These are phyloP conservation scores for Opisthocomus hoazin DNA, from an alignment of 2,113 vertebrate genomes.

Conservation along the genomic window DNA sequence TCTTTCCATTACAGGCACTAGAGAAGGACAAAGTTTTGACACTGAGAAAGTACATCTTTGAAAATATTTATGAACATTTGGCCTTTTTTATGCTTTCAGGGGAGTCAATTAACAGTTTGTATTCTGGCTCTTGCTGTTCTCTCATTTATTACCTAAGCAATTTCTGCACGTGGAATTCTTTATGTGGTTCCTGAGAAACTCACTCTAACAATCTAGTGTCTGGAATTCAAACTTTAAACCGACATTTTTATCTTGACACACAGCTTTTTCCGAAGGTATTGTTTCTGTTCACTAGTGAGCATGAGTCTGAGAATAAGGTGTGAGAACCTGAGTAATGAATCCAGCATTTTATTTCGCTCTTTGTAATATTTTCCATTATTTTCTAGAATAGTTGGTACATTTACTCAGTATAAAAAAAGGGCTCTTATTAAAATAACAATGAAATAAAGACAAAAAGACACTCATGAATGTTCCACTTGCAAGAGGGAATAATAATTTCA, in stretches of 20 bases:
- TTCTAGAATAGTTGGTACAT: not conserved
- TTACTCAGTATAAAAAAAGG: not conserved
- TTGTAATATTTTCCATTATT: not conserved
- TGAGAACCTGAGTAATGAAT: not conserved
- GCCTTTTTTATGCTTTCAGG: not conserved
- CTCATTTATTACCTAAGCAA: not conserved
- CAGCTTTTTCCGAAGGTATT: slow-evolving; percentile 11
- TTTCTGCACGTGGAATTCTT: not conserved
- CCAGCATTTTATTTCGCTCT: not conserved
- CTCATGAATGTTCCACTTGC: not conserved
- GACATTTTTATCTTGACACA: slow-evolving; percentile 23
- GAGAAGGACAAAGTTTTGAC: not conserved
- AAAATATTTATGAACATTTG: not conserved
- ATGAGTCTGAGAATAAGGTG: not conserved
- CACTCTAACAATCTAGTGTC: not conserved
- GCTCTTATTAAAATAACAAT: not conserved
- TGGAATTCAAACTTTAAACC: not conserved
- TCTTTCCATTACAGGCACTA: not conserved
- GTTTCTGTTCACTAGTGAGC: not conserved
- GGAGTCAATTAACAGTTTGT: not conserved
- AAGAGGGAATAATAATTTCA: not conserved
- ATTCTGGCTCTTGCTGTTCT: not conserved
- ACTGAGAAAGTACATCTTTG: not conserved
- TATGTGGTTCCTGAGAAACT: not conserved
- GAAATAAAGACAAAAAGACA: not conserved